phyloP scores from a whole-genome alignment of 2,113 vertebrate genomes.

The Scopus umbretta region DNA sequence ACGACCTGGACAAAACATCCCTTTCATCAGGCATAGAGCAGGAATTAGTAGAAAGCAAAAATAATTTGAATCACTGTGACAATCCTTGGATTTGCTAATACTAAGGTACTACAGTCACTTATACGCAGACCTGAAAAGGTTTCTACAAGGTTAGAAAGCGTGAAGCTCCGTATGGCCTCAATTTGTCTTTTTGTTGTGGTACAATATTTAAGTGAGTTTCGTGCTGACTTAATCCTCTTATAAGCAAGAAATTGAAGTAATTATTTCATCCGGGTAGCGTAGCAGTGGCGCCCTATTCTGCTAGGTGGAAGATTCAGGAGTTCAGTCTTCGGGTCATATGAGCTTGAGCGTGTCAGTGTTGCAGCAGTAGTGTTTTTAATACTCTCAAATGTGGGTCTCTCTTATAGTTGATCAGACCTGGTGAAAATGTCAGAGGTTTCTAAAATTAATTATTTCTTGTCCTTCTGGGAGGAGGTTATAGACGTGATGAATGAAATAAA shows the following conservation, averaged over 20 bases:
- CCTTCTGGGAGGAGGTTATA: background rate
- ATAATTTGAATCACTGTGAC: background rate
- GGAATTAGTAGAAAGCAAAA: background rate
- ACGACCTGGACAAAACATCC: background rate
- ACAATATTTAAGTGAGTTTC: background rate
- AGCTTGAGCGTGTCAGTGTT: background rate
- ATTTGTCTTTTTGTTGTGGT: background rate
- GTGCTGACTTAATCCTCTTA: background rate
- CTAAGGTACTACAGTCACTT: background rate
- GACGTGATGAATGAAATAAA: slow-evolving; percentile 1
- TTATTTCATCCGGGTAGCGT: background rate
- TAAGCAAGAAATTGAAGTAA: background rate
- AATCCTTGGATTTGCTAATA: background rate
- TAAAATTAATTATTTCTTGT: background rate
- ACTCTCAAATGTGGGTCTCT: background rate
- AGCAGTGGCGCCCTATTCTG: background rate
- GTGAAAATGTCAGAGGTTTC: background rate
- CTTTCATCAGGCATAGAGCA: background rate
- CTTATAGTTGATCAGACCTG: background rate
- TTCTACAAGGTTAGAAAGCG: background rate
- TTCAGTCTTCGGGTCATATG: rapidly evolving
- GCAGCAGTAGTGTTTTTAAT: background rate
- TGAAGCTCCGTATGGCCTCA: background rate
- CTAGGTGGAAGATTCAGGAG: background rate
- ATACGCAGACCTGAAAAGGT: background rate